phyloP scores from a whole-genome alignment of 2,797 vertebrate species.

The Cryptoprocta ferox region DNA sequence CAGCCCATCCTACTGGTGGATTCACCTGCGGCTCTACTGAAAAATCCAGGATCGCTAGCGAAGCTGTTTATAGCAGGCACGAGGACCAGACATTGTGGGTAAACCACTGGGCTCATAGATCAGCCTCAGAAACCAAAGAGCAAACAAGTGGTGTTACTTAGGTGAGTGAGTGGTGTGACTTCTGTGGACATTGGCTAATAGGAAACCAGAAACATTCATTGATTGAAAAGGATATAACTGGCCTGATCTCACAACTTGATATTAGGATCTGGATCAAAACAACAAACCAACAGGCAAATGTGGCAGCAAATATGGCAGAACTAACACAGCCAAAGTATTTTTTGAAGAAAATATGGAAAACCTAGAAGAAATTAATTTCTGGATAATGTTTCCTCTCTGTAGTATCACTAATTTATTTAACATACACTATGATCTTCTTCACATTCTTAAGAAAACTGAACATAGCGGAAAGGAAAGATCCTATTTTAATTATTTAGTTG shows the following conservation, averaged over 20 bases:
- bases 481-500: constrained; percentile 30
- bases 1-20: not conserved
- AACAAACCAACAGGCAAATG: not conserved
- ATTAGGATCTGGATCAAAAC: not conserved
- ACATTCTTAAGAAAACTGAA: not conserved
- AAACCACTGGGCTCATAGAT: not conserved
- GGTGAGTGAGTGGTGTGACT: not conserved
- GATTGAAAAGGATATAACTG: not conserved
- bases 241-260: not conserved
- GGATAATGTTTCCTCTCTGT: not conserved
- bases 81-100: not conserved
- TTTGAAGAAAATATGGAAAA: not conserved
- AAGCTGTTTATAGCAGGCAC: not conserved
- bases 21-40: not conserved
- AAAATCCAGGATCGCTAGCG: not conserved
- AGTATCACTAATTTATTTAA: not conserved
- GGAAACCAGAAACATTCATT: not conserved
- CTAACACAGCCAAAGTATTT: not conserved
- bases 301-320: not conserved
- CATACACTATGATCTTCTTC: not conserved
- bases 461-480: not conserved
- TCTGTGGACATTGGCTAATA: not conserved
- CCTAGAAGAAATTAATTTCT: not conserved
- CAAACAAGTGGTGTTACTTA: not conserved
- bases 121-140: not conserved